Percentiles rank a stretch among this genome's conserved stretches.
Conservation (phyloP, 2,888 invertebrate genomes). For the Meghimatium bilineatum region DNA sequence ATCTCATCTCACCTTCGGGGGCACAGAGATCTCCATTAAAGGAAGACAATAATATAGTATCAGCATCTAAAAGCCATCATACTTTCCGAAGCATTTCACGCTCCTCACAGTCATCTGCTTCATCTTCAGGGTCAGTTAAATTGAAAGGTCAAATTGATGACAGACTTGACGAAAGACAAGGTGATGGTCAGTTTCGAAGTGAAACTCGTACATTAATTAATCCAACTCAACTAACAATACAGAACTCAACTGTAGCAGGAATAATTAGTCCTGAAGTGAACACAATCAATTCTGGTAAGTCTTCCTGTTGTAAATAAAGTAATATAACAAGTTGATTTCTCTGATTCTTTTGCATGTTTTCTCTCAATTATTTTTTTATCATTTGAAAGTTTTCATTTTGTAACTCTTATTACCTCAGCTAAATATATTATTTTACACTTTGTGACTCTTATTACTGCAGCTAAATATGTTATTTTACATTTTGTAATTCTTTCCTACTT, state of each 20-base stretch:
- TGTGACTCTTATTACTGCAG: too few relatives aligned
- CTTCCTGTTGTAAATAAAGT: not conserved
- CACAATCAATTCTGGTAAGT: constrained; percentile 15
- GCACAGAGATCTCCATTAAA: constrained; percentile 8
- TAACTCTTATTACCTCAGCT: too few relatives aligned
- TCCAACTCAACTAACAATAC: constrained; percentile 14
- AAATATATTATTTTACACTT: too few relatives aligned
- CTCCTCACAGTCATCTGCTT: constrained; percentile 62
- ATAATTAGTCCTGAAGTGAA: constrained; percentile 51
- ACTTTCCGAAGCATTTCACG: constrained; percentile 63
- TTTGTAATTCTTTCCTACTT: too few relatives aligned
- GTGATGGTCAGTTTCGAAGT: constrained; percentile 39
- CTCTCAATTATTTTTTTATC: too few relatives aligned
- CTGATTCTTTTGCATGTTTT: not conserved
- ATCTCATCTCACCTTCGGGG: constrained; percentile 9
- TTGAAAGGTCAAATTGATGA: constrained; percentile 52
- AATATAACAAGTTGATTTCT: not conserved
- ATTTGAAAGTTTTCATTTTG: not conserved
- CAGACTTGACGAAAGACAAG: constrained; percentile 20
- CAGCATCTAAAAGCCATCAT: constrained; percentile 56
- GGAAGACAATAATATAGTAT: constrained; percentile 49
- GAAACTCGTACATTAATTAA: constrained; percentile 50
- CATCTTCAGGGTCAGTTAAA: constrained; percentile 58
- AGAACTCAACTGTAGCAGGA: constrained; percentile 31
- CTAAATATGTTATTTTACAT: too few relatives aligned